Evolutionary conservation across 2,113 vertebrate species (phyloP).

Genomic region (Pachycephala philippinensis): DNA sequence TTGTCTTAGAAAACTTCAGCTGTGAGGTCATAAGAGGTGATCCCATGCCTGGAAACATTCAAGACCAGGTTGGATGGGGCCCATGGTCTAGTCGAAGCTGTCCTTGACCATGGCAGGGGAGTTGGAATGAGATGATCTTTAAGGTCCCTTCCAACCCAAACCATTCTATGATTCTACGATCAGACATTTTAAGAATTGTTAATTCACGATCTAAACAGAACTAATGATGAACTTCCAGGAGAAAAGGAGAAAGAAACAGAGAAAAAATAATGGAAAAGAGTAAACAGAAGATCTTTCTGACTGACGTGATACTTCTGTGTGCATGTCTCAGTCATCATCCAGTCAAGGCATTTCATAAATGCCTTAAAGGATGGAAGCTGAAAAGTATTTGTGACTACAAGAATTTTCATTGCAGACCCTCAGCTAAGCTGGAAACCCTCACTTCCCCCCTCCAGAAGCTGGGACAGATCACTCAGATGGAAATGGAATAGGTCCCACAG

Average conservation of each 20-base stretch:
- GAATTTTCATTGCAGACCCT: not conserved
- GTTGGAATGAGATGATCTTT: not conserved
- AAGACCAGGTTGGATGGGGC: not conserved
- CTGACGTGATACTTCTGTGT: accelerated
- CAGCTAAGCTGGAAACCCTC: not conserved
- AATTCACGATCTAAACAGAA: not conserved
- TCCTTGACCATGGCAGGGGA: not conserved
- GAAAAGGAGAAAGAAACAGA: not conserved
- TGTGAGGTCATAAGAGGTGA: not conserved
- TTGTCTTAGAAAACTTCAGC: not conserved
- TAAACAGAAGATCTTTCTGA: not conserved
- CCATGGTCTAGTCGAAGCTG: not conserved
- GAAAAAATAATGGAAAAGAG: not conserved
- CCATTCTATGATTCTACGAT: not conserved
- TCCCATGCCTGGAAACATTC: not conserved
- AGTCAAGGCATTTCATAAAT: not conserved
- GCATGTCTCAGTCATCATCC: not conserved
- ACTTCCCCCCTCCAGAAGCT: not conserved
- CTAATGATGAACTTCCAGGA: not conserved
- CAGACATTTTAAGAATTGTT: not conserved
- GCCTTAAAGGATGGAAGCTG: not conserved
- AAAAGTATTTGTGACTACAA: not conserved
- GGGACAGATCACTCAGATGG: not conserved
- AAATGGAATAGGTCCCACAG: not conserved
- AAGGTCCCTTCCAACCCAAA: not conserved